Base-by-base conservation (phyloP, 2,113 vertebrate genomes). In the Sporophila hypoxantha region DNA sequence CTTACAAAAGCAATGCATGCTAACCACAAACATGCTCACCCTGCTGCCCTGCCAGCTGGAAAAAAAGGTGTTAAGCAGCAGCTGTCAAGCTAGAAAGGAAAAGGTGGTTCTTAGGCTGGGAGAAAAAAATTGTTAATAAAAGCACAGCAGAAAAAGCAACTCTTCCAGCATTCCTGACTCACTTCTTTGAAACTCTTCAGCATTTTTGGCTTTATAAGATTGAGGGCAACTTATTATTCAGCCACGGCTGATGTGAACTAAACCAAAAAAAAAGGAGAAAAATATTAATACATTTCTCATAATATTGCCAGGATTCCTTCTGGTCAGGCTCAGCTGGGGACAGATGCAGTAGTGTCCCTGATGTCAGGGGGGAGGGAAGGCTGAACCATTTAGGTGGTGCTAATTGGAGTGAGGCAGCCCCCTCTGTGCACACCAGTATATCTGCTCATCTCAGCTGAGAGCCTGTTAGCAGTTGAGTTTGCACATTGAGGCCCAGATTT, bases 61-160 rank as follows among this genome's bases (percentile, higher is more conserved):
- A 91, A 84, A 89, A 91, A 82, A 93, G 82, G 89, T 89, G 92
- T 78, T 86, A 87, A 94, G 73, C 82, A 91, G 95, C 92, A 95
- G 85, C 93, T 96, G 92, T 94, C 71, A 77, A 32, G 70, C 47
- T 84, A 76, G 79, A 90, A 90, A 90, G 60, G 32, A 70, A 86
- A 82, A 82, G 29, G 62, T 62, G 9, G 50, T 61, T 69, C 77
- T 77, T 61, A 75, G 44, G 19, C 68, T 66, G 49, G 47, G 57
- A 86, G 84, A 76, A 91, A 96, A 92, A 95, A 89, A 83, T 32
- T 69, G 46, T 71, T 95, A 44, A 69, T 79, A 92, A 83, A 76
- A 82, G 20, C 32, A 27, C 29, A 73, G 44, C 4, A 14, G 14
- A 18, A 34, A 76, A 49, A 61, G 1, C 22, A 30, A 27, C 37